Evolutionary conservation across 2,797 vertebrate species (phyloP).

Genomic region (Micromesistius poutassou): DNA sequence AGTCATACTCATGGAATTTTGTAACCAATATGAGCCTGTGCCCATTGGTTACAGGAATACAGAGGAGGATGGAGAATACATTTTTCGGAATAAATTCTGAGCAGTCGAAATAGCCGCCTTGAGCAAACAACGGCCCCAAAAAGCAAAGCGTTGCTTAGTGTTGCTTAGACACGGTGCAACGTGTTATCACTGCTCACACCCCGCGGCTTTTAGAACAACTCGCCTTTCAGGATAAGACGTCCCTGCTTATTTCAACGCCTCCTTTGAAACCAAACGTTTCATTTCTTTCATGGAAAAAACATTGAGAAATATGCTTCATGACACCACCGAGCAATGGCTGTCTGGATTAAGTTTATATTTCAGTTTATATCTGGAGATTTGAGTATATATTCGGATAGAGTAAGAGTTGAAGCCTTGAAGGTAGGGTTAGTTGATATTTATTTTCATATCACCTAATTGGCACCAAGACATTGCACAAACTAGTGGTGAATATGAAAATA

Average conservation of each 20-base stretch:
- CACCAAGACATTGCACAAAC: no score
- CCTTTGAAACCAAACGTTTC: no score
- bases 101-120: neutral
- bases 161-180: neutral
- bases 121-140: neutral
- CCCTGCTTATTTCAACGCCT: neutral
- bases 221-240: neutral
- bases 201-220: neutral
- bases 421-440: no score
- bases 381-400: neutral
- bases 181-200: neutral
- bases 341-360: neutral
- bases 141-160: neutral
- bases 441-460: no score
- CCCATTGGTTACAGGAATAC: neutral
- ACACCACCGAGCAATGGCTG: neutral
- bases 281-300: no score
- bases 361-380: no score
- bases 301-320: no score
- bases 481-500: no score
- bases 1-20: neutral
- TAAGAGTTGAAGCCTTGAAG: no score
- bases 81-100: neutral
- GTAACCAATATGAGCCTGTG: neutral
- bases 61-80: neutral